These are phyloP conservation scores for Seira ritae DNA, from an alignment of 2,888 invertebrate species.

Conservation along the genomic window DNA sequence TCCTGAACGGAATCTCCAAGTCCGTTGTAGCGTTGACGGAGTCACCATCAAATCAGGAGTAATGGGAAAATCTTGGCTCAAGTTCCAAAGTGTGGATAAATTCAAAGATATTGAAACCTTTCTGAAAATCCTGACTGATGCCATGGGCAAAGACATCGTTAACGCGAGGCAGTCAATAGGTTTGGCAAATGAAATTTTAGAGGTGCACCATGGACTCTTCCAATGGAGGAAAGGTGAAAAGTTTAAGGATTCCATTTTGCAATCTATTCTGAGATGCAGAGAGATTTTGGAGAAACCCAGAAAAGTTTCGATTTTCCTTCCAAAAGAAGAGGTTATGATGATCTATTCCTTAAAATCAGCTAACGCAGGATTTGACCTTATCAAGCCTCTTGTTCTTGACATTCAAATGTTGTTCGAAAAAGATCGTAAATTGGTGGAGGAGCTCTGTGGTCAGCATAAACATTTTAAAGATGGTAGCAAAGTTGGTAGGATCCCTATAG, in stretches of 20 bases:
- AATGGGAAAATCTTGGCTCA: constrained; percentile 19
- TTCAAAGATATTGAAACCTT: constrained; percentile 21
- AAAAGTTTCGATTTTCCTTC: constrained; percentile 16
- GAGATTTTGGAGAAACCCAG: constrained; percentile 4
- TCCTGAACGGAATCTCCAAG: constrained; percentile 16
- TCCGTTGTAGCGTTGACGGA: constrained; percentile 43
- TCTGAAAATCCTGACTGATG: constrained; percentile 6
- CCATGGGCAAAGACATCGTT: background rate
- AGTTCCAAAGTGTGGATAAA: constrained; percentile 31
- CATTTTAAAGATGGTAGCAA: background rate
- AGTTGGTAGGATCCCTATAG: background rate
- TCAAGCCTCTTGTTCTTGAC: constrained; percentile 17
- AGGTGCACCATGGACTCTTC: background rate
- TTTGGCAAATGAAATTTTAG: constrained; percentile 9
- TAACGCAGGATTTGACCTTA: constrained; percentile 26
- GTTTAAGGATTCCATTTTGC: background rate
- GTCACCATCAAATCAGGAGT: constrained; percentile 25
- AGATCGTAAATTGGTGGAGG: background rate
- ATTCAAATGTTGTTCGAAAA: background rate
- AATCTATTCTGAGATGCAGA: constrained; percentile 23
- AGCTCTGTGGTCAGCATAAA: constrained; percentile 10
- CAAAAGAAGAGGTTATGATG: constrained; percentile 38
- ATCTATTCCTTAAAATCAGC: constrained; percentile 36
- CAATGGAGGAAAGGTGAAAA: background rate
- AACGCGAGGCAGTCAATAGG: background rate